Conservation (phyloP, 2,113 vertebrate species). For the Ursus arctos region DNA sequence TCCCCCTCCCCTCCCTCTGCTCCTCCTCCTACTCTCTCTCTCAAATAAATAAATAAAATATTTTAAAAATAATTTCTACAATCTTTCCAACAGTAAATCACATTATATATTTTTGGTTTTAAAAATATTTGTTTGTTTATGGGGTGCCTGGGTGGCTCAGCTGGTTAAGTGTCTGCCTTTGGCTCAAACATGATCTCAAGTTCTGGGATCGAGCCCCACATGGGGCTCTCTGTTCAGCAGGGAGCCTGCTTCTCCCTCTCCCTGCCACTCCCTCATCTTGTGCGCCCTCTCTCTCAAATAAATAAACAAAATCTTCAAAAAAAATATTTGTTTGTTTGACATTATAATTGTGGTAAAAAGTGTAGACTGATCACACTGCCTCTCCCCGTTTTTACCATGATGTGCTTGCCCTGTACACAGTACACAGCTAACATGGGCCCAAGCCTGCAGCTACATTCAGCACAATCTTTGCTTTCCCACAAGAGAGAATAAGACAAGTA, state of each 20-base stretch:
- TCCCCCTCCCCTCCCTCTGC: too few relatives aligned
- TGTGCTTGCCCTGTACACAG: background rate
- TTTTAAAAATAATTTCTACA: too few relatives aligned
- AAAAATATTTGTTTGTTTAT: too few relatives aligned
- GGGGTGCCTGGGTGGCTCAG: too few relatives aligned
- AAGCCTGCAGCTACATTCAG: background rate
- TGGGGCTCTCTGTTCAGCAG: background rate
- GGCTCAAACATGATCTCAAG: too few relatives aligned
- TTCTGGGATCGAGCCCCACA: background rate
- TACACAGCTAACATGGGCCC: background rate
- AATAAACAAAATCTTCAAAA: background rate
- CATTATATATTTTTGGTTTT: too few relatives aligned
- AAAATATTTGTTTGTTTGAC: background rate
- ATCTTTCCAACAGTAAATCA: too few relatives aligned
- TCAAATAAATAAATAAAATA: too few relatives aligned
- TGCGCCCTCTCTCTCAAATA: background rate
- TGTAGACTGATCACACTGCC: background rate
- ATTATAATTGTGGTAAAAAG: background rate
- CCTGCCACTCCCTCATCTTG: background rate
- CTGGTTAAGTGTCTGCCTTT: too few relatives aligned
- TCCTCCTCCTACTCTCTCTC: too few relatives aligned
- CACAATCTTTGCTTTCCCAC: slow-evolving; percentile 62
- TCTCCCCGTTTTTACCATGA: background rate
- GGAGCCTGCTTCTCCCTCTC: background rate
- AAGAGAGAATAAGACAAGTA: slow-evolving; percentile 75